Conservation (phyloP, 2,797 vertebrate genomes). For the Pachyuromys duprasi region DNA sequence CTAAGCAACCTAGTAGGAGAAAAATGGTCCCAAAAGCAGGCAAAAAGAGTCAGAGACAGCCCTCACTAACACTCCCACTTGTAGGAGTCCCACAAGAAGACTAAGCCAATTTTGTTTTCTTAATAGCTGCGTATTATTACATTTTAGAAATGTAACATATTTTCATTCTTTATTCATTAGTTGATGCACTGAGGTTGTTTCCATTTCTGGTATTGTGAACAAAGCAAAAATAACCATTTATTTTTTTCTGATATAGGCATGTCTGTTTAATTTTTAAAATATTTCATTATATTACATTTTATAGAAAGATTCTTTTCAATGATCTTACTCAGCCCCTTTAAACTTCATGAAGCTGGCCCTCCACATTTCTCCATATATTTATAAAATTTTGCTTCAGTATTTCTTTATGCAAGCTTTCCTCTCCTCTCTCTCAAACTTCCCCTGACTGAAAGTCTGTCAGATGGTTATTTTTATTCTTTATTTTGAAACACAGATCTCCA, state of each 20-base stretch:
- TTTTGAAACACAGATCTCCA: not conserved
- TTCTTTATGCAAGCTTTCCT: not conserved
- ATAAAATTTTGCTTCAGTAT: not conserved
- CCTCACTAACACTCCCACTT: not conserved
- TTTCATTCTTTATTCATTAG: not conserved
- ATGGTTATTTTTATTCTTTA: not conserved
- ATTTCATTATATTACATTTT: not conserved
- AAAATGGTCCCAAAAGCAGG: not conserved
- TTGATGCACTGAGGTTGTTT: not conserved
- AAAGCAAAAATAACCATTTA: not conserved
- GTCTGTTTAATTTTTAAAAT: not conserved
- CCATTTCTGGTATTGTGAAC: not conserved
- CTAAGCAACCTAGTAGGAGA: not conserved
- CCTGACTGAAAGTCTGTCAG: not conserved
- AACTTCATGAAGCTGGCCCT: not conserved
- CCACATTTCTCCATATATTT: not conserved
- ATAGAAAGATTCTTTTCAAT: not conserved
- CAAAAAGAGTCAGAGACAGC: not conserved
- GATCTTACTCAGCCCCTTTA: not conserved
- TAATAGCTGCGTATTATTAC: not conserved
- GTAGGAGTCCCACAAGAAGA: not conserved
- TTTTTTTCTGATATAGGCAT: not conserved
- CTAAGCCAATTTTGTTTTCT: not conserved
- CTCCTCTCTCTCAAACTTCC: not conserved
- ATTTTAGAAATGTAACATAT: not conserved